phyloP scores from a whole-genome alignment of 2,113 vertebrate genomes.

The Cavia porcellus region DNA sequence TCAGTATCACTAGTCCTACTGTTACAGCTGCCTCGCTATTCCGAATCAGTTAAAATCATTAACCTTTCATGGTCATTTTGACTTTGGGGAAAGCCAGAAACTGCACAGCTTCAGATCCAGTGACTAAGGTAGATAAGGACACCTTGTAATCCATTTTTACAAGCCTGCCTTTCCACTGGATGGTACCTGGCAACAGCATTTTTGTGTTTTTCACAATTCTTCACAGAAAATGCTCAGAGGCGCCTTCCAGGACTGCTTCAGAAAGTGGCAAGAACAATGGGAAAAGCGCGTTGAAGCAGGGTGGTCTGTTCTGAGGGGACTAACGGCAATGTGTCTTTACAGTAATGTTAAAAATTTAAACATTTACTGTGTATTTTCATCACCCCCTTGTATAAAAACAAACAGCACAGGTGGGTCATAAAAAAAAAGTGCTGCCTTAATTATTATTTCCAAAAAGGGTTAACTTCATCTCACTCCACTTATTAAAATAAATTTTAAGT shows the following conservation, averaged over 20 bases:
- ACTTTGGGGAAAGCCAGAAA: not conserved
- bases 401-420: not conserved
- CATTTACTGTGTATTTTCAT: not conserved
- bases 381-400: not conserved
- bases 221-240: not conserved
- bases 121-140: not conserved
- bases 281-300: not conserved
- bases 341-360: not conserved
- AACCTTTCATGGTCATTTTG: not conserved
- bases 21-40: not conserved
- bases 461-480: not conserved
- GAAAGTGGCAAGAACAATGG: not conserved
- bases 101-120: no score
- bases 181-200: not conserved
- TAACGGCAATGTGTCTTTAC: not conserved
- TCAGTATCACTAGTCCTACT: not conserved
- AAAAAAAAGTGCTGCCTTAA: not conserved
- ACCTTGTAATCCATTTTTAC: not conserved
- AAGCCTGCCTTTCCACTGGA: not conserved
- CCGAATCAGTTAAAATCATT: not conserved
- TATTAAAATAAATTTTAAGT: slow-evolving; percentile 43
- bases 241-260: not conserved
- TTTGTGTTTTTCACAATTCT: not conserved
- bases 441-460: not conserved
- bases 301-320: not conserved